Evolutionary conservation across 2,113 vertebrate genomes (phyloP), one percentile per base, ranked within the genome.

Genomic region (Cnemophilus loriae): DNA sequence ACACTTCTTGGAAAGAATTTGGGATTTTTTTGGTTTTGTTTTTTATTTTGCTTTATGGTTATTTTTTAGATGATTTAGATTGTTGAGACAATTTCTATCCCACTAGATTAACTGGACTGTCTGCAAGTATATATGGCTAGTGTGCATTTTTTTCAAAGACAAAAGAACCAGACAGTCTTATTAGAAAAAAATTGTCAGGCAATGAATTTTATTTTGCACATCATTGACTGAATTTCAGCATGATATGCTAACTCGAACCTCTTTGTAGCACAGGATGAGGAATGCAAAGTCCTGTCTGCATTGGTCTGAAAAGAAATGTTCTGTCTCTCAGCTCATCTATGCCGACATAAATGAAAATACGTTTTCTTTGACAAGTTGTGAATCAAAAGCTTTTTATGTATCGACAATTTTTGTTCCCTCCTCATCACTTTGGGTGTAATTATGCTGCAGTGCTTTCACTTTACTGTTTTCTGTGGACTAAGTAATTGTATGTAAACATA

Each of bases 11-110:
- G 11, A 73, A 93, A 84, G 7, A 3, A 70, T 11, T 30, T 19
- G 30, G 15, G 20, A 5, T 1, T 7, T 49, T 59, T 41, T 37
- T 9, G 3, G 17, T 9, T 21, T 41, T 4, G 3, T 16, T 13
- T 20, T 8, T 10, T 16, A 44, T 49, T 26, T 33, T 59, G 1
- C 1, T 65, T 71, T 32, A 23, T n/a, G 6, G 2, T 30, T 64
- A 4, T 57, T 53, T 65, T 56, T 74, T 8, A 49, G 1, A 33
- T 87, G 1, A 28, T 73, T 81, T 60, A 55, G 21, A n/a, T 57
- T 37, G 18, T 13, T 42, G 18, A 76, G 6, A 68, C n/a, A 44
- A 33, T 71, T 89, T 78, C 2, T 67, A 28, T 41, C 26, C 12
- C 16, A 50, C 33, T 92, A 64, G 28, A 33, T 59, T 85, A 63